phyloP scores from a whole-genome alignment of 2,113 vertebrate genomes.

The Aplodontia rufa region DNA sequence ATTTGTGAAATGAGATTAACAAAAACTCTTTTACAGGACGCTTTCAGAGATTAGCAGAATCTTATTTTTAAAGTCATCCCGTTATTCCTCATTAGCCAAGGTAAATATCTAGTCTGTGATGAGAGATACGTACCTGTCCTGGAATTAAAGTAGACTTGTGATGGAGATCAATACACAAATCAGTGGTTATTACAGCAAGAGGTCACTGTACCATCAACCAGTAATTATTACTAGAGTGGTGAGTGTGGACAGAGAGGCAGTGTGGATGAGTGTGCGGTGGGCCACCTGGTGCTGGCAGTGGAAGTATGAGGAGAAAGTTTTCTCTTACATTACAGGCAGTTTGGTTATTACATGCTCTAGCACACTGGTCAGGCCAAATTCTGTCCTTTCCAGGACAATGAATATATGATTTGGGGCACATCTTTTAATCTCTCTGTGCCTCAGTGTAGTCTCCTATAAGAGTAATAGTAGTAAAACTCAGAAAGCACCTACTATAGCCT shows the following conservation, averaged over 20 bases:
- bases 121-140: background rate
- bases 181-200: background rate
- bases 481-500: background rate
- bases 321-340: background rate
- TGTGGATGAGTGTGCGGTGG: background rate
- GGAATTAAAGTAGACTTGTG: background rate
- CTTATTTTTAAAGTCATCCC: background rate
- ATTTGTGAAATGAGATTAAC: background rate
- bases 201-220: background rate
- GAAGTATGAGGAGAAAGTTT: rapidly evolving
- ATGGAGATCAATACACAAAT: background rate
- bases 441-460: background rate
- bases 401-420: background rate
- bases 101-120: background rate
- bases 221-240: background rate
- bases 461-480: background rate
- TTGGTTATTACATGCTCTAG: background rate
- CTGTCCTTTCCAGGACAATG: background rate
- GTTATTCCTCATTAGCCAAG: background rate
- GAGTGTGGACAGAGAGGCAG: too few relatives aligned
- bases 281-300: rapidly evolving
- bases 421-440: background rate
- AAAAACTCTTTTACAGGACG: background rate
- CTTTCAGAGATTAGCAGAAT: background rate
- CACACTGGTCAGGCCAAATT: background rate